A percentile compares a stretch with the other conserved stretches of the same genome.
Evolutionary conservation across 2,888 invertebrate species (phyloP).

Genomic region (Drosophila anomelani): DNA sequence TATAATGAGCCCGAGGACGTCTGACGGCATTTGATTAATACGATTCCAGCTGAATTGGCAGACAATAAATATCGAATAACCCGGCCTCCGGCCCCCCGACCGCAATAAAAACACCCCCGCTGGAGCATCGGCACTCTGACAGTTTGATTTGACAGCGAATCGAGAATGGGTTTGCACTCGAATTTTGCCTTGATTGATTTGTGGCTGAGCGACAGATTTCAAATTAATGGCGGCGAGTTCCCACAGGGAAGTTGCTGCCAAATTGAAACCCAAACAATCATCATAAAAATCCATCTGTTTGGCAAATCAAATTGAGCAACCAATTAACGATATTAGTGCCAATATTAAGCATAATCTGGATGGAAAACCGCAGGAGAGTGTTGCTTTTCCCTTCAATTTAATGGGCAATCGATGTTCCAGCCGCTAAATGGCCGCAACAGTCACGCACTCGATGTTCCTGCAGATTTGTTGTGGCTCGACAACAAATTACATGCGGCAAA

Average conservation of each 20-base stretch:
- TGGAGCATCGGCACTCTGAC: slow-evolving; percentile 19
- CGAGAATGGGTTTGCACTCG: slow-evolving; percentile 12
- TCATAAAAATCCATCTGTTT: slow-evolving; percentile 34
- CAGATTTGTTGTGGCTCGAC: slow-evolving; percentile 30
- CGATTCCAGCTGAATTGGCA: slow-evolving; percentile 63
- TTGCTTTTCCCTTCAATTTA: slow-evolving; percentile 21
- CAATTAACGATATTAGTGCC: slow-evolving; percentile 56
- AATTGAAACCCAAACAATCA: slow-evolving; percentile 26
- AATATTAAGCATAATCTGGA: slow-evolving; percentile 20
- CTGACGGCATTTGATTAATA: slow-evolving; percentile 64
- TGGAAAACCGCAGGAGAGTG: slow-evolving; percentile 4
- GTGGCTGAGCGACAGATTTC: slow-evolving; percentile 41
- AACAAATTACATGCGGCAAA: slow-evolving; percentile 34
- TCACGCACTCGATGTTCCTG: slow-evolving; percentile 33
- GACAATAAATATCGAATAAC: slow-evolving; percentile 67
- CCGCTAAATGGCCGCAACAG: slow-evolving; percentile 38
- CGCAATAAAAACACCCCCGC: slow-evolving; percentile 14
- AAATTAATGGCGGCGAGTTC: slow-evolving; percentile 25
- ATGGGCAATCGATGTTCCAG: slow-evolving; percentile 53
- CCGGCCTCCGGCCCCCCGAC: slow-evolving; percentile 25
- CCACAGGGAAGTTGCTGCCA: slow-evolving; percentile 6
- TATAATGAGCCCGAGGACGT: slow-evolving; percentile 47
- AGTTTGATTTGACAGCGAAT: slow-evolving; percentile 48
- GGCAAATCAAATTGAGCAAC: slow-evolving; percentile 35
- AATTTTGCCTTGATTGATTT: slow-evolving; percentile 47